Base-by-base conservation (phyloP, 2,888 invertebrate species). In the Opisthograptis luteolata region DNA sequence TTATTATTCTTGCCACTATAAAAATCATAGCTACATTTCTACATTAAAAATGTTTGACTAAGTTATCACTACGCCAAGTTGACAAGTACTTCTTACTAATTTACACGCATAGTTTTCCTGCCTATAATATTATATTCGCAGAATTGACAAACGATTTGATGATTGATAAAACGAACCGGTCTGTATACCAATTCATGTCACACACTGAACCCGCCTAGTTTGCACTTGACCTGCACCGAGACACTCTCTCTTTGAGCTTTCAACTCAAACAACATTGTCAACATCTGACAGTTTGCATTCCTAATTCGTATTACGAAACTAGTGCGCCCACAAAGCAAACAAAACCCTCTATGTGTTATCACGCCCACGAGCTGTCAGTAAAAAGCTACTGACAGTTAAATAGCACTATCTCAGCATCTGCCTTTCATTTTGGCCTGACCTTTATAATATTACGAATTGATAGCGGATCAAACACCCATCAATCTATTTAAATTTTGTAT, bases 381-480 rank as follows among this genome's bases (percentile, higher is more conserved):
- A 40, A 49, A 32, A 54, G 43, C 57, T 55, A 49, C 48, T 63
- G 69, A 68, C 68, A 63, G 58, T 10, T 59, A 50, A 46, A 52
- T 60, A 62, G 60, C 48, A 50, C 56, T 70, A 72, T 76, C 74
- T 73, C 72, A 64, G 70, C 73, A 68, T 77, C 76, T 61, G 45
- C 58, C 61, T 70, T 66, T 75, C 72, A 12, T 49, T 52, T 43
- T 22, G 17, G 43, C 35, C 41, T 49, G 45, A 55, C 56, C 50
- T 57, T 55, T 19, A 37, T 52, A 47, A 36, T 52, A 53, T 47
- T 43, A 40, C 24, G 8, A 37, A 42, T 48, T 39, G 40, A 48
- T 54, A 44, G 28, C 46, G 41, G n/a, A 51, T 50, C 42, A 13
- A 27, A 27, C 12, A 47, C n/a, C 30, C 9, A 43, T 51, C 48